A percentile compares a stretch with the other conserved stretches of the same genome.
Conservation (phyloP, 1,140 invertebrate species). For the Cotesia typhae region DNA sequence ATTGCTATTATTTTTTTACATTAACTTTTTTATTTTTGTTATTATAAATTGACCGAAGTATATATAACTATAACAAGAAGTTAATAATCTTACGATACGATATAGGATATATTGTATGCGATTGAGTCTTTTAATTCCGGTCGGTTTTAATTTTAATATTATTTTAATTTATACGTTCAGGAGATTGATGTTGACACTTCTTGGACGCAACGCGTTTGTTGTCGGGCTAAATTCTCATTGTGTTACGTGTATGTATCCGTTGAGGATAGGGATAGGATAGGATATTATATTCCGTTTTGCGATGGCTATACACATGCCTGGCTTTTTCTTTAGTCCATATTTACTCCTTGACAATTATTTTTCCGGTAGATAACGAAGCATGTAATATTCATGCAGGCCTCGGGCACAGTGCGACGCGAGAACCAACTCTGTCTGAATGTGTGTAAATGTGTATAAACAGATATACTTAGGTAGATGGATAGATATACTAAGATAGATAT, state of each 20-base stretch:
- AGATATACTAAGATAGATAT: no score
- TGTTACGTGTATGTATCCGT: no score
- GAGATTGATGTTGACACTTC: constrained; percentile 16
- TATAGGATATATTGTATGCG: background rate
- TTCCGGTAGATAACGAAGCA: constrained; percentile 64
- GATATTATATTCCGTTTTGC: no score
- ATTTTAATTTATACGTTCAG: background rate
- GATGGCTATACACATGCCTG: no score
- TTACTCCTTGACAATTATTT: constrained; percentile 66
- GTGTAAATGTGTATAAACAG: background rate
- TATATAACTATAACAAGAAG: no score
- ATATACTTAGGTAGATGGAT: no score
- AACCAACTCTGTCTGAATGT: constrained; percentile 46
- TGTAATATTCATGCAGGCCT: constrained; percentile 63
- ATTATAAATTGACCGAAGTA: background rate
- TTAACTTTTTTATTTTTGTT: background rate
- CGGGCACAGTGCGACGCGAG: constrained; percentile 45
- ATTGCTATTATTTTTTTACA: constrained; percentile 45
- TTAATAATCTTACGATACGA: no score
- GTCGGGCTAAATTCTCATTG: background rate
- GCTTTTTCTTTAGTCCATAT: constrained; percentile 55
- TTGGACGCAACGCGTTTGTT: constrained; percentile 4
- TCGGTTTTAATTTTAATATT: no score
- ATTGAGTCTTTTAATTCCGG: background rate
- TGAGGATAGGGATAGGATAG: no score